Evolutionary conservation across 2,113 vertebrate genomes (phyloP).

Genomic region (Gymnocephalus cernua): DNA sequence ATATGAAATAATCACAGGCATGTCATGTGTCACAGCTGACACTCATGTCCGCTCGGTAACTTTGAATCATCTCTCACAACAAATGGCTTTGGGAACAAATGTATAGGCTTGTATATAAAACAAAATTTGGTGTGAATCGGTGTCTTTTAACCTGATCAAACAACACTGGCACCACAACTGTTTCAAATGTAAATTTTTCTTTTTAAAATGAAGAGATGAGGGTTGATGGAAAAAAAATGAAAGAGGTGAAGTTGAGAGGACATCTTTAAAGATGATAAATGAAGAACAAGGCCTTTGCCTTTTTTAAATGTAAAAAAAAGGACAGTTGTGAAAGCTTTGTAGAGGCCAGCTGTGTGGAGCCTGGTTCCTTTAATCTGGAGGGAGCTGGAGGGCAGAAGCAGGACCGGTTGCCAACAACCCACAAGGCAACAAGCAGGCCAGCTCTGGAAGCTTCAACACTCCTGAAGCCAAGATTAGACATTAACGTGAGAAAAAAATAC

Average conservation of each 20-base stretch:
- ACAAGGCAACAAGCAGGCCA: slow-evolving; percentile 10
- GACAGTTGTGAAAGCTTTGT: slow-evolving; percentile 32
- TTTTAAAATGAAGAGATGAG: slow-evolving; percentile 66
- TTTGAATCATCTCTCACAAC: slow-evolving; percentile 40
- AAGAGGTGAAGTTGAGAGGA: slow-evolving; percentile 43
- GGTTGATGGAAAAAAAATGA: slow-evolving; percentile 52
- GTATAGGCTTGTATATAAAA: slow-evolving; percentile 17
- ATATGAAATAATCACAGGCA: slow-evolving; percentile 46
- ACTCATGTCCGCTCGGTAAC: slow-evolving; percentile 27
- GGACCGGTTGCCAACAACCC: slow-evolving; percentile 7
- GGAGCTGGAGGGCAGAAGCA: neutral
- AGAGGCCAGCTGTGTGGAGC: slow-evolving; percentile 42
- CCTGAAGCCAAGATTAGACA: neutral
- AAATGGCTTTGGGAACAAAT: slow-evolving; percentile 42
- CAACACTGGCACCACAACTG: neutral
- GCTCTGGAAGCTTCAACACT: slow-evolving; percentile 1
- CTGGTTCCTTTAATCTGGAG: slow-evolving; percentile 2
- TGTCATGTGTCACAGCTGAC: slow-evolving; percentile 37
- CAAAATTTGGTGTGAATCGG: slow-evolving; percentile 36
- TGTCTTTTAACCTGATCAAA: slow-evolving; percentile 55
- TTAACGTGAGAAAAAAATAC: neutral
- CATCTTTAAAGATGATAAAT: slow-evolving; percentile 34
- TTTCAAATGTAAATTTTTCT: slow-evolving; percentile 75
- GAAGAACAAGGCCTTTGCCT: slow-evolving; percentile 27
- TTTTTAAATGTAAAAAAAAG: slow-evolving; percentile 68